Evolutionary conservation across 1,140 invertebrate species (phyloP).

Genomic region (Carposina sasakii): DNA sequence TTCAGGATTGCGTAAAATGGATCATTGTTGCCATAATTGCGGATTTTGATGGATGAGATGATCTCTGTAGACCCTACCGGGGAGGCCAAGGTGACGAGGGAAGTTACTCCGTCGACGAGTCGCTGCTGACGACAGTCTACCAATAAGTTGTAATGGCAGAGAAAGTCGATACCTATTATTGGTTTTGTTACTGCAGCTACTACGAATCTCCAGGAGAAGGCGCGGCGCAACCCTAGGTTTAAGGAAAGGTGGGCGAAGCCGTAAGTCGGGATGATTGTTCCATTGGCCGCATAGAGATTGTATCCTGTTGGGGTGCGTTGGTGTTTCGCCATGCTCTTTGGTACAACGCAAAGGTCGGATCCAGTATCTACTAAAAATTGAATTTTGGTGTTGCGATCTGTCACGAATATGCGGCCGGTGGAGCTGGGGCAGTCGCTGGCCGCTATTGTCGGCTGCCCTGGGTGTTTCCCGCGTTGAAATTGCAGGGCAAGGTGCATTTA

Average conservation of each 20-base stretch:
- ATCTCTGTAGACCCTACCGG: not conserved
- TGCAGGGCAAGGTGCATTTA: conserved; percentile 1
- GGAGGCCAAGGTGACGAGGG: conserved; percentile 19
- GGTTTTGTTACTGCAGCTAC: conserved; percentile 42
- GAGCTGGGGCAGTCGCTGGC: conserved; percentile 3
- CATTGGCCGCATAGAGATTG: conserved; percentile 23
- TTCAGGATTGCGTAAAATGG: not conserved
- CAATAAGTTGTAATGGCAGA: conserved; percentile 24
- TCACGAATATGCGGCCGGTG: conserved; percentile 4
- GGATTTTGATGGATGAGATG: not conserved
- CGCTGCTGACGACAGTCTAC: conserved; percentile 17
- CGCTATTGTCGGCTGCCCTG: conserved; percentile 5
- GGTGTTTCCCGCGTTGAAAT: not conserved
- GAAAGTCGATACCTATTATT: conserved; percentile 53
- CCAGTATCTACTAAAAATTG: conserved; percentile 17
- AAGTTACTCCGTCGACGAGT: conserved; percentile 7
- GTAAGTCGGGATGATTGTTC: conserved; percentile 31
- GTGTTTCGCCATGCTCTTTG: not conserved
- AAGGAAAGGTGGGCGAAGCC: conserved; percentile 25
- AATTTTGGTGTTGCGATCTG: conserved; percentile 1
- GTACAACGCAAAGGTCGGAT: conserved; percentile 15
- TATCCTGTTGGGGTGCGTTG: not conserved
- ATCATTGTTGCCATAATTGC: not conserved
- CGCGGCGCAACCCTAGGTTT: conserved; percentile 28
- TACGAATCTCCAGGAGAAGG: conserved; percentile 43